Evolutionary conservation across 2,888 invertebrate species (phyloP).

Genomic region (Microplitis deprimator): DNA sequence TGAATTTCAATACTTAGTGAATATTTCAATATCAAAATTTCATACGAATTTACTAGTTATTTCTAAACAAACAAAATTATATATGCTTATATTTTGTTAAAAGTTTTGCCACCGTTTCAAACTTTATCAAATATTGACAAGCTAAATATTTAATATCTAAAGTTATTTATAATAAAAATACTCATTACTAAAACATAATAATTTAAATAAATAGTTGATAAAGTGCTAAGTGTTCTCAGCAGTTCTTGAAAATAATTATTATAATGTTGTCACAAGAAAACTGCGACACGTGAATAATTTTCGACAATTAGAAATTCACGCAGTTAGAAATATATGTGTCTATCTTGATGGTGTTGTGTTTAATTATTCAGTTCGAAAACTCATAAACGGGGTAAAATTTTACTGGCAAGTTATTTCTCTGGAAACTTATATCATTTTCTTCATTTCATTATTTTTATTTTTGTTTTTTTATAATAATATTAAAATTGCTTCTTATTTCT

Average conservation of each 20-base stretch:
- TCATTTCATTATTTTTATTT: background rate
- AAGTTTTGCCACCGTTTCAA: background rate
- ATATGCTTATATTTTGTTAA: background rate
- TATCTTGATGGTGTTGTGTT: constrained; percentile 20
- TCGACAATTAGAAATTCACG: constrained; percentile 34
- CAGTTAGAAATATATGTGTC: constrained; percentile 4
- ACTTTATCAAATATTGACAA: background rate
- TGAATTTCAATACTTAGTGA: constrained; percentile 29
- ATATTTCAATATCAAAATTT: constrained; percentile 24
- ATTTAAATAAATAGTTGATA: background rate
- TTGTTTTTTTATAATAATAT: background rate
- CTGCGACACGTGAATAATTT: constrained; percentile 33
- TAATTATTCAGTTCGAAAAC: constrained; percentile 38
- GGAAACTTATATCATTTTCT: constrained; percentile 5
- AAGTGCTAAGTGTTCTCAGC: background rate
- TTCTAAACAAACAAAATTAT: constrained; percentile 20
- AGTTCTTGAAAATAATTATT: constrained; percentile 12
- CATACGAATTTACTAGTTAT: constrained; percentile 8
- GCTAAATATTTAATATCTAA: no score
- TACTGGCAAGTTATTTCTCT: constrained; percentile 28
- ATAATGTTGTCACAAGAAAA: constrained; percentile 2
- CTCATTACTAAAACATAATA: no score
- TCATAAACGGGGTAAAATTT: constrained; percentile 35
- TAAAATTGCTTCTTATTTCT: background rate
- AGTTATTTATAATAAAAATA: no score